Evolutionary conservation across 64 coral and sea anemone species (phyloP).

Genomic region (Actinia equina): DNA sequence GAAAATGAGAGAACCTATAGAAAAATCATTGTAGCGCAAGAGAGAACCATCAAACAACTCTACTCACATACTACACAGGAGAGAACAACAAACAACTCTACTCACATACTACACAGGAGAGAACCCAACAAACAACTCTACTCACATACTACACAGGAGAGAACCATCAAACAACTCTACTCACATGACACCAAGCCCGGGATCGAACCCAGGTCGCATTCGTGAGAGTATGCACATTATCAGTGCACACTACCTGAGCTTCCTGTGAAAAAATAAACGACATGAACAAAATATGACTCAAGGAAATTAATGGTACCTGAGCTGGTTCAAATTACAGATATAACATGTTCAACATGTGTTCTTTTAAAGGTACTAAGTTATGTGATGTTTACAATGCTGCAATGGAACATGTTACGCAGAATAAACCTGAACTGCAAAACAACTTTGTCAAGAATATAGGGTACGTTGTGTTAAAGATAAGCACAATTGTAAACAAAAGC

Average conservation of each 20-base stretch:
- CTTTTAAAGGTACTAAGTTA: constrained; percentile 63
- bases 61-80: no score
- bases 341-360: not conserved
- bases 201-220: not conserved
- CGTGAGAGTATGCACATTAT: no score
- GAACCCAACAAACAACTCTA: no score
- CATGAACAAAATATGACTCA: not conserved
- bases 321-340: not conserved
- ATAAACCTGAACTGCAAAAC: constrained; percentile 78
- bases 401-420: constrained; percentile 72
- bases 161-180: no score
- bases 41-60: no score
- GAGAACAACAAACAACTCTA: no score
- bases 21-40: no score
- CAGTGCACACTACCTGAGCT: no score
- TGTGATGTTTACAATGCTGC: constrained; percentile 99
- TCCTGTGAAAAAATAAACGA: no score
- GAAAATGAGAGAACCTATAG: no score
- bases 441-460: constrained; percentile 99
- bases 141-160: no score
- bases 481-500: not conserved
- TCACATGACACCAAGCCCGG: not conserved
- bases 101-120: no score
- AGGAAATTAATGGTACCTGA: not conserved
- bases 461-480: constrained; percentile 32